Evolutionary conservation across 2,797 vertebrate genomes (phyloP), one percentile per base, ranked within the genome.

Genomic region (Lateolabrax maculatus): DNA sequence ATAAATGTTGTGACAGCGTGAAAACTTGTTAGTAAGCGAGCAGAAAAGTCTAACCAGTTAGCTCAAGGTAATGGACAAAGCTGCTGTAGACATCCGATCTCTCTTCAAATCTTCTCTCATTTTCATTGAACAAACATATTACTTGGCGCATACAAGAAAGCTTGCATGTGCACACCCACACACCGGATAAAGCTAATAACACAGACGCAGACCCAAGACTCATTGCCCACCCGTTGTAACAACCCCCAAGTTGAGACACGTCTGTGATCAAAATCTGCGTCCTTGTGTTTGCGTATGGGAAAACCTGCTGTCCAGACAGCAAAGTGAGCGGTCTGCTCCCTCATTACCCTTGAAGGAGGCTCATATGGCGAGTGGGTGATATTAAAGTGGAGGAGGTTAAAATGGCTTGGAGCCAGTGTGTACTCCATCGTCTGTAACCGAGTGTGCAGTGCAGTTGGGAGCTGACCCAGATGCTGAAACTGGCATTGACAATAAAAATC

Each of bases 281-380:
- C 74, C 80, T 37, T 55, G 79, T 61, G 69, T 79, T 60, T 67
- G 64, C 73, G 29, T 62, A 80, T 78, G 71, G 66, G 78, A 86
- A 92, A 94, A 92, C n/a, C 91, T 90, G 89, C 83, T 79, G 90
- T 82, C 92, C 93, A 92, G 89, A 90, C 92, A 85, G 83, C 69
- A 82, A 92, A 91, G 88, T 79, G 80, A 90, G 84, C 87, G 79
- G 84, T 89, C 81, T 81, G 81, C 86, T 84, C 81, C 80, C 80
- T 83, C 72, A 71, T 93, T 90, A 92, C 69, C 71, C 86, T 76
- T 84, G 57, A 90, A 88, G 60, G 62, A 87, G 84, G 84, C 81
- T 94, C 91, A 91, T 88, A 87, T 92, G 89, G 91, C 44, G 80
- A 87, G 91, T 92, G 93, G 91, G 93, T 88, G 91, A 93, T 83